Evolutionary conservation across 2,797 vertebrate species (phyloP).

Genomic region (Pterois miles): DNA sequence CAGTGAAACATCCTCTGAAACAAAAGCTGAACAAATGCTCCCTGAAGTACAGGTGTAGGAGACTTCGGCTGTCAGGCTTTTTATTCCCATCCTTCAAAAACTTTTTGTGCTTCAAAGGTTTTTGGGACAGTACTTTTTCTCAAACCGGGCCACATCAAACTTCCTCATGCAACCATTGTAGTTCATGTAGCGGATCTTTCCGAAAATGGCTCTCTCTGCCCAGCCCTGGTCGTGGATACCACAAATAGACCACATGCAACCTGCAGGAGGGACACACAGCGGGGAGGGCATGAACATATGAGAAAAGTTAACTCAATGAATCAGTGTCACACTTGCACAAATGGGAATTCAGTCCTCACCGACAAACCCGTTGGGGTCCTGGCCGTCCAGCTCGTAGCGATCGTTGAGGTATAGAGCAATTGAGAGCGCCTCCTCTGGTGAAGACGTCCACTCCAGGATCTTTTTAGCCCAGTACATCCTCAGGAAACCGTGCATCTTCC

Average conservation of each 20-base stretch:
- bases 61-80: not conserved
- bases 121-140: constrained; percentile 80
- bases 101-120: constrained; percentile 3
- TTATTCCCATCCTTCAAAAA: not conserved
- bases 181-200: constrained; percentile 95
- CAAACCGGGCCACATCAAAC: constrained; percentile 87
- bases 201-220: constrained; percentile 86
- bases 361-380: constrained; percentile 92
- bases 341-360: constrained; percentile 71
- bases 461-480: constrained; percentile 98
- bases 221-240: constrained; percentile 92
- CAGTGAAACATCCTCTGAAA: not conserved
- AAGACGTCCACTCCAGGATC: constrained; percentile 92
- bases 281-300: not conserved
- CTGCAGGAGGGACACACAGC: constrained; percentile 54
- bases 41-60: constrained; percentile 13
- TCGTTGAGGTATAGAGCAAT: constrained; percentile 91
- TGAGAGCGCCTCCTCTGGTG: constrained; percentile 88
- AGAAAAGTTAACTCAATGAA: not conserved
- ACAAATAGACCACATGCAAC: constrained; percentile 94
- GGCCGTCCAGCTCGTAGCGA: constrained; percentile 88
- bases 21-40: not conserved
- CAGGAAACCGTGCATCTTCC: constrained; percentile 92
- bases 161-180: constrained; percentile 92
- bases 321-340: not conserved